Conservation (phyloP, 1,140 invertebrate species). For the Eriocheir sinensis region DNA sequence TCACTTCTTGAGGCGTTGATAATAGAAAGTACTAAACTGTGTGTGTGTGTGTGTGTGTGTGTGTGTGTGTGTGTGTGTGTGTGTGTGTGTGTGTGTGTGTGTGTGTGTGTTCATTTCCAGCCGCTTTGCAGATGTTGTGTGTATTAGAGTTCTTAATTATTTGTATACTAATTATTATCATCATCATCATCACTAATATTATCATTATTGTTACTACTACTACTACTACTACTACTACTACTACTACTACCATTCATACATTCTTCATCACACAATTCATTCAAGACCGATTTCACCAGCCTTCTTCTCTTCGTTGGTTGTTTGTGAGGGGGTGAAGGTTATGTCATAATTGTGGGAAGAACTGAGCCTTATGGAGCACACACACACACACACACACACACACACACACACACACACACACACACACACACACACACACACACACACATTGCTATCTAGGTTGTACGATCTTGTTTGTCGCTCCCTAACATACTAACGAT, state of each 20-base stretch:
- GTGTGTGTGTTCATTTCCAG: neutral
- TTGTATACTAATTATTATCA: too few species aligned
- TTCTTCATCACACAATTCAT: too few species aligned
- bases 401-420: too few species aligned
- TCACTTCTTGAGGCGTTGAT: neutral
- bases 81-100: slow-evolving; percentile 13
- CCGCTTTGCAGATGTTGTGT: neutral
- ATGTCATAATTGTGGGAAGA: neutral
- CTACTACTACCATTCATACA: neutral
- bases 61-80: neutral
- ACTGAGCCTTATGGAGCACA: neutral
- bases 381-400: neutral
- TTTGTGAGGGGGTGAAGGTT: neutral
- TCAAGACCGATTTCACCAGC: neutral
- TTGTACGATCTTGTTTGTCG: neutral
- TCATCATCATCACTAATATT: neutral
- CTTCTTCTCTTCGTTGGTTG: neutral
- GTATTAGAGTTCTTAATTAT: neutral
- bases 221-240: neutral
- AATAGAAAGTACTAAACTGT: neutral
- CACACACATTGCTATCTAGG: neutral
- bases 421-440: neutral
- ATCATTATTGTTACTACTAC: neutral
- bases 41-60: too few species aligned
- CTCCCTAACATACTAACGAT: neutral